Evolutionary conservation across 2,888 invertebrate species (phyloP), one percentile per base, ranked within the genome.

Genomic region (Octodonta nipae): DNA sequence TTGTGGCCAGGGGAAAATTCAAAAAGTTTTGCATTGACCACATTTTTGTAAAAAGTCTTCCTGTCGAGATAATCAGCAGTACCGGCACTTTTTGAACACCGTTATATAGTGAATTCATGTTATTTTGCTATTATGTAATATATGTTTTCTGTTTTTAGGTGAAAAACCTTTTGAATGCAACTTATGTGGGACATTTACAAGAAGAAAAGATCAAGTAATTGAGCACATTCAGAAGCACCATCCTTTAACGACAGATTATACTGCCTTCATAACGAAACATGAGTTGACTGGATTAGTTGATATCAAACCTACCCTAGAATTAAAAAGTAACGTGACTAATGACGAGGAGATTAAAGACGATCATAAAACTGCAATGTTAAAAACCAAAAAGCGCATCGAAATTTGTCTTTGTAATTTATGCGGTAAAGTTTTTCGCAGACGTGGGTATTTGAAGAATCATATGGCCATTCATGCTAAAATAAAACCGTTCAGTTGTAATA

Each of bases 391-490:
- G 12, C 26, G 42, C 7, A 34, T 42, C 6, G 42, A 42, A 28
- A 28, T 39, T 6, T 39, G 42, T 25, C 30, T 39, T 14, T 42
- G 42, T 16, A 42, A 35, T 27, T 26, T 42, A 5, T 42, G 42
- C 16, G 42, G 42, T 8, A 42, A 42, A 29, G 37, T 37, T 3
- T 42, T 42, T 24, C 28, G 35, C 27, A 30, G 42, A 13, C 30
- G 34, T 11, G 42, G 37, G 4, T 42, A 42, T 24, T 26, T 42
- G 6, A 39, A 36, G 26, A 42, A 42, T n/a, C 42, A 42, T 28
- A 42, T 42, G 42, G 42, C 42, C 3, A 42, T 36, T 20, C 42
- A 42, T 26, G 36, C 37, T 11, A 36, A 35, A 20, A 31, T 42
- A 6, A 42, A 42, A 33, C 42, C 42, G 1, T 42, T 30, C 14